A percentile compares a stretch with the other conserved stretches of the same genome.
phyloP scores from a whole-genome alignment of 1,140 invertebrate genomes.

The Oncopeltus fasciatus region DNA sequence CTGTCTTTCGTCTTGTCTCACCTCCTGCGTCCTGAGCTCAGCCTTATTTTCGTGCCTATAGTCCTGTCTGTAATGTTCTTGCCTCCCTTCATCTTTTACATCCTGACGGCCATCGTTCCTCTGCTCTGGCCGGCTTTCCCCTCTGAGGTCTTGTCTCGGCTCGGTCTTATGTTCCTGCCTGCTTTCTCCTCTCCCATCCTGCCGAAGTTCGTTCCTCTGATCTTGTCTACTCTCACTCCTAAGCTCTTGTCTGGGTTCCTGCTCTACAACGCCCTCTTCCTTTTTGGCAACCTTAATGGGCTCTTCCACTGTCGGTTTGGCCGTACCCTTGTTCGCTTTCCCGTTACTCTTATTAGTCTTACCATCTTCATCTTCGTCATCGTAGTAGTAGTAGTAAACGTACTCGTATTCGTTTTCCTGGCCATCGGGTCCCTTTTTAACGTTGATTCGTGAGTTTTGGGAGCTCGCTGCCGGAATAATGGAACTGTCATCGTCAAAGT shows the following conservation, averaged over 20 bases:
- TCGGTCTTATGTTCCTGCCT: not conserved
- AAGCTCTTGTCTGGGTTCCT: not conserved
- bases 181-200: not conserved
- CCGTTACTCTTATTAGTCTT: not conserved
- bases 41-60: not conserved
- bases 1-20: not conserved
- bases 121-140: not conserved
- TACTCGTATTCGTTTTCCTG: slow-evolving; percentile 85
- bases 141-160: not conserved
- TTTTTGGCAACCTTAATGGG: not conserved
- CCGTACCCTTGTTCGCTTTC: not conserved
- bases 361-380: slow-evolving; percentile 50
- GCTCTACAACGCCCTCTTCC: not conserved
- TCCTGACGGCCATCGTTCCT: not conserved
- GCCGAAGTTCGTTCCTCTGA: not conserved
- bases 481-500: slow-evolving; percentile 14
- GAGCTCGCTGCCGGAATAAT: slow-evolving; percentile 15
- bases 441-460: slow-evolving; percentile 36
- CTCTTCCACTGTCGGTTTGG: not conserved
- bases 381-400: slow-evolving; percentile 79
- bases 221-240: not conserved
- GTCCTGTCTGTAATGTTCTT: not conserved
- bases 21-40: not conserved
- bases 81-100: not conserved
- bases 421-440: slow-evolving; percentile 77